These are phyloP conservation scores for Tupaia tana DNA, from an alignment of 2,113 vertebrate genomes.

Conservation along the genomic window DNA sequence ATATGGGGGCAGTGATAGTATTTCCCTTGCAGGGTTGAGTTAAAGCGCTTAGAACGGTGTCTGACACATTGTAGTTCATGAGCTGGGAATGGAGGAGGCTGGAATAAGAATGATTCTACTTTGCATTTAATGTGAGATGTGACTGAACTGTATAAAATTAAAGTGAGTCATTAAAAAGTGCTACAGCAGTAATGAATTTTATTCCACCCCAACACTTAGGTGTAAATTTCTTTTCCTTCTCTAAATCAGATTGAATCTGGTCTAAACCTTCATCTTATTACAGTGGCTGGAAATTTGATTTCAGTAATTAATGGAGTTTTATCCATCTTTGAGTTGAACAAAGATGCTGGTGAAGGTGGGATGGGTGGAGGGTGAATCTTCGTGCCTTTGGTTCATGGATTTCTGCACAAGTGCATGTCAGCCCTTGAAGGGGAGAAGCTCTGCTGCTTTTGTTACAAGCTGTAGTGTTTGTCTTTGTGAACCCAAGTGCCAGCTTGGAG, in stretches of 20 bases:
- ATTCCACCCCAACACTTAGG: slow-evolving; percentile 47
- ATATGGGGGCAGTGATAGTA: neutral
- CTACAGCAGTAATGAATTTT: slow-evolving; percentile 45
- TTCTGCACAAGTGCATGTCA: neutral
- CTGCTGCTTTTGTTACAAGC: neutral
- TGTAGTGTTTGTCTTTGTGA: neutral
- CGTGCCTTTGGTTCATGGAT: neutral
- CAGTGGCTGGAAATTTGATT: neutral
- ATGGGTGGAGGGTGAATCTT: neutral
- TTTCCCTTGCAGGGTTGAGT: neutral
- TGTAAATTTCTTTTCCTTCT: slow-evolving; percentile 53
- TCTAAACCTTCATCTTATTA: slow-evolving; percentile 8
- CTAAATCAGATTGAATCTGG: slow-evolving; percentile 48
- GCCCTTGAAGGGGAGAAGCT: neutral
- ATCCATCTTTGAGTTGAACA: neutral
- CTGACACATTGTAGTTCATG: slow-evolving; percentile 53
- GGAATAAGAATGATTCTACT: slow-evolving; percentile 63
- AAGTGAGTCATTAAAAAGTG: slow-evolving; percentile 74
- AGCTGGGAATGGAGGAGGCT: slow-evolving; percentile 39
- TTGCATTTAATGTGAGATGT: slow-evolving; percentile 68
- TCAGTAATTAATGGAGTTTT: neutral
- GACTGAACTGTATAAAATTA: slow-evolving; percentile 62
- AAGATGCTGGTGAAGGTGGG: neutral
- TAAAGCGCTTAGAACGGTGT: neutral
- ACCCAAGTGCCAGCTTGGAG: no score